These are phyloP conservation scores for Pseudorasbora parva DNA, from an alignment of 2,113 vertebrate genomes.

Conservation along the genomic window DNA sequence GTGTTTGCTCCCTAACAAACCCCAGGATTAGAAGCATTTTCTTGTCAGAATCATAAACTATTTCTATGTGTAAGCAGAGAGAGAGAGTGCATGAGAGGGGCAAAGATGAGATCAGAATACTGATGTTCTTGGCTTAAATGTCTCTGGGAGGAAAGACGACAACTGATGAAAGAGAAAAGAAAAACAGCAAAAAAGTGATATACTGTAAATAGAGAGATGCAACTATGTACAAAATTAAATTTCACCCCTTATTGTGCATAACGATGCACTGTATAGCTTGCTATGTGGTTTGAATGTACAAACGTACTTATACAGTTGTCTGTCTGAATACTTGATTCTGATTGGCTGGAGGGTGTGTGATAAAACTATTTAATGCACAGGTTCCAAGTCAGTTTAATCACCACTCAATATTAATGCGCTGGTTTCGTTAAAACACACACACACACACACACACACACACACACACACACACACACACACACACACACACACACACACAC, in stretches of 20 bases:
- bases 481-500: no score
- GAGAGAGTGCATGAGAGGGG: slow-evolving; percentile 15
- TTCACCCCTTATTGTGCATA: background rate
- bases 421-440: no score
- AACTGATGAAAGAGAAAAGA: slow-evolving; percentile 36
- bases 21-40: slow-evolving; percentile 77
- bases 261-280: background rate
- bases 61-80: slow-evolving; percentile 71
- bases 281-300: background rate
- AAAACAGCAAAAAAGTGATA: background rate
- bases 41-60: slow-evolving; percentile 78
- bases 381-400: no score
- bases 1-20: slow-evolving; percentile 76
- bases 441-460: no score
- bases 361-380: no score
- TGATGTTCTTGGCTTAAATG: slow-evolving; percentile 69
- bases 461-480: no score
- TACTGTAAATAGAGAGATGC: slow-evolving; percentile 1
- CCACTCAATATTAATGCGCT: no score
- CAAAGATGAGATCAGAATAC: slow-evolving; percentile 74
- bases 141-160: slow-evolving; percentile 57
- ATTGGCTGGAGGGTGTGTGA: no score
- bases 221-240: background rate
- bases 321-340: no score
- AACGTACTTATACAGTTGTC: no score